Conservation (phyloP, 2,113 vertebrate genomes). For the Pseudorhombus dupliciocellatus region DNA sequence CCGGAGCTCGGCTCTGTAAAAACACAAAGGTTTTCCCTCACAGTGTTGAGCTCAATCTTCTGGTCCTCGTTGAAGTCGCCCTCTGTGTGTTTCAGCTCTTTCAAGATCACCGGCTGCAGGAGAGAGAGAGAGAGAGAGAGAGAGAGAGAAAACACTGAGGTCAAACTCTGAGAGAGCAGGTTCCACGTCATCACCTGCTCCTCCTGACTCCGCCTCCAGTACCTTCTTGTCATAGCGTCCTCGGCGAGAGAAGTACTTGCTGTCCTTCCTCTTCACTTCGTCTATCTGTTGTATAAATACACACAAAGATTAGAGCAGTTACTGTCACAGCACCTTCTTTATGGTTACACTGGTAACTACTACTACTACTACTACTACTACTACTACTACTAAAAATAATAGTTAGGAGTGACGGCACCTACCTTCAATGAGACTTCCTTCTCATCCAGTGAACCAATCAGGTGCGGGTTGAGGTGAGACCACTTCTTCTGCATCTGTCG, state of each 20-base stretch:
- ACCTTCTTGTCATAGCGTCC: conserved; percentile 98
- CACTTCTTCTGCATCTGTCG: conserved; percentile 87
- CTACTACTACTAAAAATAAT: too few relatives aligned
- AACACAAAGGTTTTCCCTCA: conserved; percentile 58
- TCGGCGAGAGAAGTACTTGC: conserved; percentile 80
- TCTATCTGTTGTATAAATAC: conserved; percentile 86
- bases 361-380: too few relatives aligned
- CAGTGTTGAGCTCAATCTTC: conserved; percentile 93
- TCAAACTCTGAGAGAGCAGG: neutral
- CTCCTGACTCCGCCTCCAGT: neutral
- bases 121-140: neutral
- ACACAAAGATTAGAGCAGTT: neutral
- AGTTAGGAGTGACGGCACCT: conserved; percentile 21
- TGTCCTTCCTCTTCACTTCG: conserved; percentile 90
- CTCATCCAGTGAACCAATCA: conserved; percentile 88
- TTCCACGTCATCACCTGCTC: too few relatives aligned
- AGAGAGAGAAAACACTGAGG: neutral
- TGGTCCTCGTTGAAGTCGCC: conserved; percentile 90
- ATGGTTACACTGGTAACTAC: neutral
- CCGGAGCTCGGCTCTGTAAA: neutral
- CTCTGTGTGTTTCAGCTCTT: conserved; percentile 89
- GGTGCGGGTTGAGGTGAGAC: conserved; percentile 89
- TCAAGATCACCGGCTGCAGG: conserved; percentile 90
- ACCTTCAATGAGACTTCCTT: conserved; percentile 92
- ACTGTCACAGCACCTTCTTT: neutral